Conservation (phyloP, 2,113 vertebrate species). For the Pelmatolapia mariae region DNA sequence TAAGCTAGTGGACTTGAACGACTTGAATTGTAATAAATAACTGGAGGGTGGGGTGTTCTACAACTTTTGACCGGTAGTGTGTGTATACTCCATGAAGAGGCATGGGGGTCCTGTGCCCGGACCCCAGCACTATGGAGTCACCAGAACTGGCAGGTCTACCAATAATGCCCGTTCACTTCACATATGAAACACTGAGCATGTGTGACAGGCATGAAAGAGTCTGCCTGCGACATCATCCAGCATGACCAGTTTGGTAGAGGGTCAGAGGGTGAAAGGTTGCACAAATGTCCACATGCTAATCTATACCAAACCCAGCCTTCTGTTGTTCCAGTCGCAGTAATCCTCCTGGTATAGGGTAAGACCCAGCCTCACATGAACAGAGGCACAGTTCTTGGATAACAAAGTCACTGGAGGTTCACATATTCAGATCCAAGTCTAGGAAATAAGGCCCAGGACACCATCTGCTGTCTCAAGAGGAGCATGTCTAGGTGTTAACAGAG, state of each 20-base stretch:
- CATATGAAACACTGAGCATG: not conserved
- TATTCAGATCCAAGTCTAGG: not conserved
- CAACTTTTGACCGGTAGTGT: not conserved
- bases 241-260: not conserved
- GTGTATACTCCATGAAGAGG: not conserved
- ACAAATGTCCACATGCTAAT: not conserved
- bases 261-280: not conserved
- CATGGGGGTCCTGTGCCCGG: not conserved
- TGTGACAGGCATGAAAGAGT: not conserved
- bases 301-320: not conserved
- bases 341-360: fast-evolving
- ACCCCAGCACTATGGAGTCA: not conserved
- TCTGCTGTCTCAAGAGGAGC: not conserved
- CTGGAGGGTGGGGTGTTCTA: not conserved
- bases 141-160: not conserved
- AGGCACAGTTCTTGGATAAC: not conserved
- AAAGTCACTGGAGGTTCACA: not conserved
- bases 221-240: fast-evolving
- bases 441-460: not conserved
- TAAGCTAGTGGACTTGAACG: not conserved
- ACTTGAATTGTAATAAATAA: not conserved
- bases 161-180: fast-evolving
- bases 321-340: not conserved
- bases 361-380: not conserved
- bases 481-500: not conserved